Evolutionary conservation across 53 echinoderm and acorn worm genomes (phyloP).

Genomic region (Astropecten irregularis): DNA sequence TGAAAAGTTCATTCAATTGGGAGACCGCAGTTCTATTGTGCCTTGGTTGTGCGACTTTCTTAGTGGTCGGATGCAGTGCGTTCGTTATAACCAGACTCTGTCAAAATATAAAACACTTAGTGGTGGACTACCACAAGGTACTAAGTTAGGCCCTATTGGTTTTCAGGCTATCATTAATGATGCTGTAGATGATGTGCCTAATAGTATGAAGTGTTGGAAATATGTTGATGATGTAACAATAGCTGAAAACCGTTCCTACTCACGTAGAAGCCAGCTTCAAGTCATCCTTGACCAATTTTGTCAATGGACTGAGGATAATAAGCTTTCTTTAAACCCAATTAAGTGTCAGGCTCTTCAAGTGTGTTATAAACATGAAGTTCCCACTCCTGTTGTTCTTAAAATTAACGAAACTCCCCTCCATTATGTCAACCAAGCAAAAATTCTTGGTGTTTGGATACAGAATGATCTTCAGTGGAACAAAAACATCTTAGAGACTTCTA

Average conservation of each 20-base stretch:
- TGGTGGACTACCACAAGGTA: neutral
- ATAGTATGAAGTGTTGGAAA: constrained; percentile 3
- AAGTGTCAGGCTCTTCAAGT: no score
- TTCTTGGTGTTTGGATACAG: no score
- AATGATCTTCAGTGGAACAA: constrained; percentile 23
- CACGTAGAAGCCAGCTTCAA: neutral
- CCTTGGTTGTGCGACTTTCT: constrained; percentile 23
- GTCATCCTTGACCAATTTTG: neutral
- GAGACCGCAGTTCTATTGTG: neutral
- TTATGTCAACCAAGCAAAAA: neutral
- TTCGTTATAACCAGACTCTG: neutral
- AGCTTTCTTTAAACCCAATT: neutral
- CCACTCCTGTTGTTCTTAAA: no score
- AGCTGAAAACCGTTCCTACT: no score
- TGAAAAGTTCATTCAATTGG: neutral
- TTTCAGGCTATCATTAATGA: constrained; percentile 34
- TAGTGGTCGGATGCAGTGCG: neutral
- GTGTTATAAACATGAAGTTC: neutral
- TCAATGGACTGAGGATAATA: constrained; percentile 17
- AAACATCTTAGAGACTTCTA: neutral
- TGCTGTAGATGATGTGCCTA: constrained; percentile 7
- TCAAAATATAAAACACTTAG: neutral
- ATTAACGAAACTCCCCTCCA: neutral
- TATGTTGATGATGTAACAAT: no score
- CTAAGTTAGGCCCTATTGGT: neutral